Conservation (phyloP, 2,113 vertebrate species). For the Ibidorhyncha struthersii region DNA sequence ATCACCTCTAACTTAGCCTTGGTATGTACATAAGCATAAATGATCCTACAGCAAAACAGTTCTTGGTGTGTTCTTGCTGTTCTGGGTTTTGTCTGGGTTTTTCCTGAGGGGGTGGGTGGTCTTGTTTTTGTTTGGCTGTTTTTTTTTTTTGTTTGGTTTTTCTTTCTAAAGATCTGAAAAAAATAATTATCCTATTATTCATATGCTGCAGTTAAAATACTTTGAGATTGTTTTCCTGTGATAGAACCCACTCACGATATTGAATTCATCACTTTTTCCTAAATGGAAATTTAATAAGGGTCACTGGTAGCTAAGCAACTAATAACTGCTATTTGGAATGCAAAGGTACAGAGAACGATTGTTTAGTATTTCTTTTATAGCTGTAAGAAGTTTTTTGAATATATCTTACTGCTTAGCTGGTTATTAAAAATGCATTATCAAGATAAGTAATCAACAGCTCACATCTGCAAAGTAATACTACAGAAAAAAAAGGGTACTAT, state of each 20-base stretch:
- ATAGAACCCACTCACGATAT: neutral
- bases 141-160: too few species aligned
- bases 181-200: neutral
- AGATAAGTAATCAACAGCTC: neutral
- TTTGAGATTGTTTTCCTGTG: neutral
- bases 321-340: constrained; percentile 15
- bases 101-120: too few species aligned
- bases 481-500: neutral
- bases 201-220: neutral
- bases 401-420: neutral
- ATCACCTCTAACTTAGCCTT: neutral
- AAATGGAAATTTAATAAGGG: constrained; percentile 40
- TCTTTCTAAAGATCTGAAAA: neutral
- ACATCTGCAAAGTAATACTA: neutral
- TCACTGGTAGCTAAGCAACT: constrained; percentile 70
- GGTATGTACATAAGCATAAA: neutral
- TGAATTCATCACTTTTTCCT: neutral
- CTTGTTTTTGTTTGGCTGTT: neutral
- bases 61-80: neutral
- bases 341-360: constrained; percentile 7
- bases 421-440: neutral
- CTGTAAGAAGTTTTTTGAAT: neutral
- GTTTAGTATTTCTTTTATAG: neutral
- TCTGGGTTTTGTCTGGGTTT: neutral
- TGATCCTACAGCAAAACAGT: neutral